Base-by-base conservation (phyloP, 2,797 vertebrate genomes). In the Pipistrellus nathusii region DNA sequence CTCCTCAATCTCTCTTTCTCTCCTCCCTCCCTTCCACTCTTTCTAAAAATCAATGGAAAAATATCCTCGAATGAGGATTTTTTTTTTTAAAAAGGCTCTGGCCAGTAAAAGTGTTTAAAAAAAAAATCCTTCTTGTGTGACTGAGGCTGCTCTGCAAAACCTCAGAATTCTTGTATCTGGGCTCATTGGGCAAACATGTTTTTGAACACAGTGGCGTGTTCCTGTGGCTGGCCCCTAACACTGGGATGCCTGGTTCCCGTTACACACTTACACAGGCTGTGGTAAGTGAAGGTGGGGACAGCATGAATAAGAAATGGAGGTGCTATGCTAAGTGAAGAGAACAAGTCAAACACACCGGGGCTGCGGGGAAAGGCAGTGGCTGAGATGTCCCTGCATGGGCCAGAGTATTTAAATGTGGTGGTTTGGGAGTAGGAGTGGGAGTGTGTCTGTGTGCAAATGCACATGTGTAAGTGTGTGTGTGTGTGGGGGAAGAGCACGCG, bases 281-380 rank as follows among this genome's bases (percentile, higher is more conserved):
- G 86, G 48, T 48, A 48, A 57, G 17, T 2, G 2, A 8, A n/a
- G 41, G 76, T 35, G 38, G 76, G 51, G 25, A 27, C 30, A 9
- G 15, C 44, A 53, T 1, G 73, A 53, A 46, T 11, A 48, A 88
- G 85, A 83, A 64, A 57, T 64, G 1, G 6, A 75, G 32, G 51
- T 23, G 8, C 20, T 14, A 76, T 32, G 48, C 48, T 25, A 25
- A 77, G 75, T 38, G 20, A 55, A 76, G 78, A 7, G 2, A 95
- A 95, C 94, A 97, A 96, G 46, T 20, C 94, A 95, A 97, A 97
- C 73, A 96, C 75, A 11, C 30, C 0, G 35, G 1, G 3, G 15
- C 1, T 0, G 71, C n/a, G 32, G 77, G 77, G 78, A 69, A 94
- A 94, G 95, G 96, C 97, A 94, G 92, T 10, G 25, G 59, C 44